Evolutionary conservation across 2,797 vertebrate genomes (phyloP).

Genomic region (Ptychadena robeensis): DNA sequence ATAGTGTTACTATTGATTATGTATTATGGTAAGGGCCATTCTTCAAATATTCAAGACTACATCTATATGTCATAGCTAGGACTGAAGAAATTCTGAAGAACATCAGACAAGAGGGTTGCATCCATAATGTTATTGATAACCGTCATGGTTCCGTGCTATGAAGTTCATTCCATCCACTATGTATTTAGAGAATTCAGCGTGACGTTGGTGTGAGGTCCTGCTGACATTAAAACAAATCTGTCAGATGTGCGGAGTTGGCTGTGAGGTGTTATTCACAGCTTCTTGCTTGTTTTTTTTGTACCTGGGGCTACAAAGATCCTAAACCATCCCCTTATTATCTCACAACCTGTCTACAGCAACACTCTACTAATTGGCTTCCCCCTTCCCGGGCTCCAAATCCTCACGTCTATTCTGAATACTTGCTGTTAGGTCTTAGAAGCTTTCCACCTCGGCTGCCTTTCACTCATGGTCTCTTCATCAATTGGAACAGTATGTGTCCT

Average conservation of each 20-base stretch:
- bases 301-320: not conserved
- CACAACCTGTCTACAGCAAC: not conserved
- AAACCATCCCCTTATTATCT: not conserved
- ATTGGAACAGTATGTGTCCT: too few species aligned
- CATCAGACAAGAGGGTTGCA: not conserved
- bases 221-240: constrained; percentile 3
- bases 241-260: not conserved
- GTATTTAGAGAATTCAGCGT: constrained; percentile 5
- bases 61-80: not conserved
- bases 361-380: not conserved
- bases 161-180: constrained; percentile 4
- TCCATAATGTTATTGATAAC: not conserved
- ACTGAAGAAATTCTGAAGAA: not conserved
- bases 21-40: constrained; percentile 6
- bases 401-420: not conserved
- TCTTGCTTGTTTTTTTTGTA: not conserved
- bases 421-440: not conserved
- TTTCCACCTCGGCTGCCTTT: not conserved
- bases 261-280: not conserved
- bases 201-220: not conserved
- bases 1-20: constrained; percentile 17
- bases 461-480: not conserved
- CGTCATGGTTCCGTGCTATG: not conserved
- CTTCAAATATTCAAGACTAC: constrained; percentile 14
- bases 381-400: not conserved